These are phyloP conservation scores for Halocaridina rubra DNA, from an alignment of 2,888 invertebrate species.

Conservation along the genomic window DNA sequence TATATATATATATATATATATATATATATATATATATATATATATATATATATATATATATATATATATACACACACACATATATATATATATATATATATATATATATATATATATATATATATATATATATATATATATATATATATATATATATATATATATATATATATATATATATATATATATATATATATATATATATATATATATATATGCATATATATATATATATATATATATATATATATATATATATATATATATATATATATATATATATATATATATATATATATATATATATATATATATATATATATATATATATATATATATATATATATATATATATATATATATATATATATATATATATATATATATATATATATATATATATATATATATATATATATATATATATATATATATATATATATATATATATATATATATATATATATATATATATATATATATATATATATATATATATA, in stretches of 20 bases:
- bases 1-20: no score
- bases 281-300: neutral
- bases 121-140: no score
- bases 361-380: conserved; percentile 37
- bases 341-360: conserved; percentile 10
- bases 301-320: neutral
- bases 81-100: no score
- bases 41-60: no score
- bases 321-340: conserved; percentile 22
- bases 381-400: conserved; percentile 33
- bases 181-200: no score
- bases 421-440: conserved; percentile 38
- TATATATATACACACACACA: no score
- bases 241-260: neutral
- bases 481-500: neutral
- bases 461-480: neutral
- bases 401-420: conserved; percentile 11
- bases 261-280: neutral
- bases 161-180: no score
- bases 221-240: no score
- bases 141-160: no score
- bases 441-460: conserved; percentile 35
- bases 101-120: no score
- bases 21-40: no score
- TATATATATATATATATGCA: no score